phyloP scores from a whole-genome alignment of 2,888 invertebrate species.

The Digitonthophagus gazella region DNA sequence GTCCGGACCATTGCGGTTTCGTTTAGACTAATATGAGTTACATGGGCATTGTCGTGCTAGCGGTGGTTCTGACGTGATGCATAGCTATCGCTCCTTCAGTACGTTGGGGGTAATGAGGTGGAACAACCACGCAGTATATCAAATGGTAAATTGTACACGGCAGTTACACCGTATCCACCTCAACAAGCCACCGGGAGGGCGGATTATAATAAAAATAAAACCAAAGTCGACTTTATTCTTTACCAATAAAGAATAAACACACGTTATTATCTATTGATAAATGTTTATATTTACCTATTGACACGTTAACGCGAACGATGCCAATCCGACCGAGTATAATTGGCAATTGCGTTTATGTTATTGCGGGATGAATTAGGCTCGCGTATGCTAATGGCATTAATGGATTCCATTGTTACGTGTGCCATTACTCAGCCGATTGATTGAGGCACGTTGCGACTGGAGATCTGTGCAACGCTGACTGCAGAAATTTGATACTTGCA shows the following conservation, averaged over 20 bases:
- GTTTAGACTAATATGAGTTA: not conserved
- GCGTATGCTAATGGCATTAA: not conserved
- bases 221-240: too few species aligned
- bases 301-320: not conserved
- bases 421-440: not conserved
- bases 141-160: not conserved
- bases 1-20: not conserved
- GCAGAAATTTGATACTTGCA: not conserved
- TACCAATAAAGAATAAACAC: too few species aligned
- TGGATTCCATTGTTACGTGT: not conserved
- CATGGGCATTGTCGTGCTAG: not conserved
- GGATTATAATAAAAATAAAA: too few species aligned
- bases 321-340: not conserved
- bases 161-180: not conserved
- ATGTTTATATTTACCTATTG: not conserved
- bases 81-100: not conserved
- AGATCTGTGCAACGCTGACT: not conserved
- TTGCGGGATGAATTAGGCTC: not conserved
- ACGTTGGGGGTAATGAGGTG: not conserved
- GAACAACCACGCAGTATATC: not conserved
- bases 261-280: too few species aligned
- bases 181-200: too few species aligned
- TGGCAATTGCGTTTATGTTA: not conserved
- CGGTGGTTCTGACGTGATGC: not conserved
- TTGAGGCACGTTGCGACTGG: not conserved